Evolutionary conservation across 2,888 invertebrate species (phyloP).

Genomic region (Clostera curtula): DNA sequence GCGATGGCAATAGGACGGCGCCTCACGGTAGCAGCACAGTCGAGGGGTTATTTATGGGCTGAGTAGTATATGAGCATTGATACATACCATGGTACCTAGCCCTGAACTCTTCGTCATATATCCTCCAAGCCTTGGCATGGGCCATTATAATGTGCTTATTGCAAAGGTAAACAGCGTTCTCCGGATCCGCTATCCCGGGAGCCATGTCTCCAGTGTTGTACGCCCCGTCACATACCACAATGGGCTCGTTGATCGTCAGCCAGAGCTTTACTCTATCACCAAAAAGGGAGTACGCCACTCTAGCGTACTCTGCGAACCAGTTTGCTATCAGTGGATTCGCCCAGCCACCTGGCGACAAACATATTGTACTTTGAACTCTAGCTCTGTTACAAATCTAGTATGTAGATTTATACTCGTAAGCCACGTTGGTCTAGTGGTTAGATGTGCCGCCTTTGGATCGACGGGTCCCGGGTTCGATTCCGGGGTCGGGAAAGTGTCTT

Average conservation of each 20-base stretch:
- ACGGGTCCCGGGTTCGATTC: too few relatives aligned
- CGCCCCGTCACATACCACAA: slow-evolving; percentile 15
- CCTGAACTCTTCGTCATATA: slow-evolving; percentile 70
- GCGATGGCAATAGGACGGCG: too few relatives aligned
- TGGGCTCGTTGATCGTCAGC: slow-evolving; percentile 83
- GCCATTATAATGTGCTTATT: slow-evolving; percentile 77
- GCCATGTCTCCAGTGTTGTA: slow-evolving; percentile 7
- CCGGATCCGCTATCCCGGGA: slow-evolving; percentile 11
- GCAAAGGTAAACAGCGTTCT: slow-evolving; percentile 14
- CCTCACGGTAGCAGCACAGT: slow-evolving; percentile 63
- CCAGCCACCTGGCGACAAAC: slow-evolving; percentile 70
- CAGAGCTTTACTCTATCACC: slow-evolving; percentile 77
- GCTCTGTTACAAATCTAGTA: too few relatives aligned
- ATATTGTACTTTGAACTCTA: too few relatives aligned
- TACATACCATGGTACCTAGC: slow-evolving; percentile 10
- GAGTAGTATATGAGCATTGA: slow-evolving; percentile 26
- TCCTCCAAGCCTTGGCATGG: slow-evolving; percentile 74
- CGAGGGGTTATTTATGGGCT: too few relatives aligned
- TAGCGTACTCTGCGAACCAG: slow-evolving; percentile 74
- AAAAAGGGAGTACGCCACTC: slow-evolving; percentile 64
- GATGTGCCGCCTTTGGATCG: too few relatives aligned
- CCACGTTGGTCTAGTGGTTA: too few relatives aligned
- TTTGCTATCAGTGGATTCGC: slow-evolving; percentile 73
- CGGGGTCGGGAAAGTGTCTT: too few relatives aligned
- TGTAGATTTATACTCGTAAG: too few relatives aligned